These are phyloP conservation scores for Thereva nobilitata DNA, from an alignment of 2,888 invertebrate genomes.

Conservation along the genomic window DNA sequence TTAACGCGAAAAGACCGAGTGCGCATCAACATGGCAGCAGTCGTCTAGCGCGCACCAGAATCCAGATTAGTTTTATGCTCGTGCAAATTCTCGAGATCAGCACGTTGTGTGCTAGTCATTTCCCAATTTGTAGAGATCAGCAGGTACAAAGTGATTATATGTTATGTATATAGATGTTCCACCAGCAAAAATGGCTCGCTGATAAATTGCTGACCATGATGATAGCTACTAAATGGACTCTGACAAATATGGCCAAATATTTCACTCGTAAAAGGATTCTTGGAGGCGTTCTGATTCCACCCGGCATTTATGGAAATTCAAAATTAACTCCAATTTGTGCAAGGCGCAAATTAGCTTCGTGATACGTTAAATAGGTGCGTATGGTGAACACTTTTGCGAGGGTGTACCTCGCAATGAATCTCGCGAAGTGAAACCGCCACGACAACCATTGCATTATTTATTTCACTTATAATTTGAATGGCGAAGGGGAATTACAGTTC, in stretches of 20 bases:
- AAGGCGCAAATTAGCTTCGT: conserved; percentile 20
- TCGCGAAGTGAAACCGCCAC: too few relatives aligned
- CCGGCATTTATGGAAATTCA: conserved; percentile 34
- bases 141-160: conserved; percentile 42
- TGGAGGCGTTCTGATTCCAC: conserved; percentile 35
- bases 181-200: conserved; percentile 45
- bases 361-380: conserved; percentile 23
- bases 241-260: conserved; percentile 46
- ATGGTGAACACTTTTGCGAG: conserved; percentile 6
- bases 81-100: conserved; percentile 36
- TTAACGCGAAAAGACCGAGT: conserved; percentile 41
- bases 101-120: conserved; percentile 42
- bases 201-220: conserved; percentile 46
- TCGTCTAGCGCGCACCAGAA: conserved; percentile 11
- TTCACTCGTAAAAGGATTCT: conserved; percentile 38
- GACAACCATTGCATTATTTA: too few relatives aligned
- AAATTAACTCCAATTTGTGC: conserved; percentile 23
- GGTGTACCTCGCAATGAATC: not conserved
- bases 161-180: conserved; percentile 42
- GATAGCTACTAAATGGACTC: conserved; percentile 46
- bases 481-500: too few relatives aligned
- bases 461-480: too few relatives aligned
- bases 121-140: conserved; percentile 42
- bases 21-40: conserved; percentile 13
- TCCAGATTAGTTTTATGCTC: conserved; percentile 32